Conservation (phyloP, 2,888 invertebrate species). For the Rhyacophila evoluta region DNA sequence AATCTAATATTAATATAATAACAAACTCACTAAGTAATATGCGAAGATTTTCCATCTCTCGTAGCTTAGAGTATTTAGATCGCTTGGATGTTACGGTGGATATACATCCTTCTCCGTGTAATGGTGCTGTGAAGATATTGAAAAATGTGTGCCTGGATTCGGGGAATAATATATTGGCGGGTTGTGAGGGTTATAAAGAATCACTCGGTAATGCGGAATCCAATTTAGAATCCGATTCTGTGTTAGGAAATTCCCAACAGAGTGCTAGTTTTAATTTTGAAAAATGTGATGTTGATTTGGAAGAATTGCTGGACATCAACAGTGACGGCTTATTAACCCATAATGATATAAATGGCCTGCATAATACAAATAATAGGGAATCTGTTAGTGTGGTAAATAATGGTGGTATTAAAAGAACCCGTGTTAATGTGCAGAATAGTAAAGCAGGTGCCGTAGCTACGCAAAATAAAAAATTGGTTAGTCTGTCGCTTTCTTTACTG, state of each 20-base stretch:
- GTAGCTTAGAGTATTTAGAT: slow-evolving; percentile 37
- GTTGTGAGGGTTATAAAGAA: not conserved
- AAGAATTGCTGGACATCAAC: slow-evolving; percentile 33
- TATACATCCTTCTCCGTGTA: slow-evolving; percentile 41
- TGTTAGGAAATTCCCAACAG: slow-evolving; percentile 45
- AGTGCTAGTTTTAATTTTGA: slow-evolving; percentile 33
- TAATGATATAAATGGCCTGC: not conserved
- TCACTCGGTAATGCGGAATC: not conserved
- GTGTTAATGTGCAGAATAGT: slow-evolving; percentile 14
- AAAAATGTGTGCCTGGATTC: slow-evolving; percentile 1
- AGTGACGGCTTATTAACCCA: not conserved
- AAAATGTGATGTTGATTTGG: slow-evolving; percentile 3
- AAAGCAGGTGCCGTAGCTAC: slow-evolving; percentile 43
- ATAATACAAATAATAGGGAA: not conserved
- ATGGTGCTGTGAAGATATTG: slow-evolving; percentile 2
- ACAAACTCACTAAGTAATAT: slow-evolving; percentile 34
- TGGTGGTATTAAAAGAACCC: not conserved
- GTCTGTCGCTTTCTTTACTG: slow-evolving; percentile 72
- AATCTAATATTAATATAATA: slow-evolving; percentile 42
- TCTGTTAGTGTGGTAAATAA: not conserved
- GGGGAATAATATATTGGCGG: not conserved
- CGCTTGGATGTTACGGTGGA: slow-evolving; percentile 48
- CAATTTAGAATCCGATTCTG: slow-evolving; percentile 37
- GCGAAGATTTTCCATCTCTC: slow-evolving; percentile 30
- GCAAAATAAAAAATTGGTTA: slow-evolving; percentile 66